These are phyloP conservation scores for Liparis tanakae DNA, from an alignment of 2,797 vertebrate species.

Conservation along the genomic window DNA sequence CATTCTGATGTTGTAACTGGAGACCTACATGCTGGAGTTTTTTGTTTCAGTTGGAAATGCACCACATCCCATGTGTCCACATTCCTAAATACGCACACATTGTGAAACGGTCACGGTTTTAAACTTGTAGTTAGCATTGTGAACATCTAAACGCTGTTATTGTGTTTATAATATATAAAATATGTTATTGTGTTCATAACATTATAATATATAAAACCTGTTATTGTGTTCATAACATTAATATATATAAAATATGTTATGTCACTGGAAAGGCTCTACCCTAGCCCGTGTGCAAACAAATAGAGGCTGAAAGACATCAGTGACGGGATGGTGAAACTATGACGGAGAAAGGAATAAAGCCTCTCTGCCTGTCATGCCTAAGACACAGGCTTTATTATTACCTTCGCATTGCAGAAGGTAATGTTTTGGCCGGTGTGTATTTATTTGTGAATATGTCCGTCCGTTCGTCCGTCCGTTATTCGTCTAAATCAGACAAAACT, in stretches of 20 bases:
- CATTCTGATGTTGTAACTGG: neutral
- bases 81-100: neutral
- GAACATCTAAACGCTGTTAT: too few species aligned
- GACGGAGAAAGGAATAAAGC: conserved; percentile 7
- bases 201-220: too few species aligned
- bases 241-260: too few species aligned
- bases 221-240: too few species aligned
- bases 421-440: too few species aligned
- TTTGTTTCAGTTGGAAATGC: neutral
- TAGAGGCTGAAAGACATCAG: neutral
- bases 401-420: too few species aligned
- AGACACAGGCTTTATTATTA: too few species aligned
- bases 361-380: neutral
- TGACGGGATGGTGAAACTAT: neutral
- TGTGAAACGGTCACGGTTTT: neutral
- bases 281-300: neutral
- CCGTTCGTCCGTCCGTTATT: too few species aligned
- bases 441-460: too few species aligned
- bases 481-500: too few species aligned
- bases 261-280: neutral
- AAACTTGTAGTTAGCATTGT: neutral
- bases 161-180: too few species aligned
- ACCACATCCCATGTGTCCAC: neutral
- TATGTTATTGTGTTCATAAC: too few species aligned
- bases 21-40: neutral